Percentiles rank a stretch among this genome's conserved stretches.
These are phyloP conservation scores for Anadara kagoshimensis DNA, from an alignment of 1,140 invertebrate genomes.

Conservation along the genomic window DNA sequence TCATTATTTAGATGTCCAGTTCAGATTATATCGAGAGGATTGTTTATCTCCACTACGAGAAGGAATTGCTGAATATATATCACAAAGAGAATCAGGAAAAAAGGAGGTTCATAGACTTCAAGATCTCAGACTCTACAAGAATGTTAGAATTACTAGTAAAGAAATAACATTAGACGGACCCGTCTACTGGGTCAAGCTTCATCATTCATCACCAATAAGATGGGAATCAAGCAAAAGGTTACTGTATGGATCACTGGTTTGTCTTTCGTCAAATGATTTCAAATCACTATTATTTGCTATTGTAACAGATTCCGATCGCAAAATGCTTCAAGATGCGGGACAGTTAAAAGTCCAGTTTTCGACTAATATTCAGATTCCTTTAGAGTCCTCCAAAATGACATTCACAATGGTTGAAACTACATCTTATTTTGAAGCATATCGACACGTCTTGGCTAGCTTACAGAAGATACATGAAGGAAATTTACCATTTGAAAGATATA, in stretches of 20 bases:
- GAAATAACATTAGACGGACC: conserved; percentile 29
- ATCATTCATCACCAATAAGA: conserved; percentile 82
- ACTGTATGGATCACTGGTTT: no score
- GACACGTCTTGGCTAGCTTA: conserved; percentile 72
- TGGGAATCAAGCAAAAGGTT: no score
- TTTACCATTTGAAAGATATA: no score
- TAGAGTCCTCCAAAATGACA: no score
- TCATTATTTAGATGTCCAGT: no score
- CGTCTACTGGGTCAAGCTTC: conserved; percentile 82
- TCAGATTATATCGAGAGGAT: conserved; percentile 87
- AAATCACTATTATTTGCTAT: conserved; percentile 81
- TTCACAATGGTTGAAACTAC: no score
- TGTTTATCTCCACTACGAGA: conserved; percentile 68
- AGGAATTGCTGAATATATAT: conserved; percentile 57
- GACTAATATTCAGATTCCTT: no score
- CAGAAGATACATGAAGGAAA: conserved; percentile 55
- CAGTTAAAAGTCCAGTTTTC: no score
- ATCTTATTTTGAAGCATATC: conserved; percentile 75
- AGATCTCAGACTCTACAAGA: conserved; percentile 50
- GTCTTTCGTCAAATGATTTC: conserved; percentile 82
- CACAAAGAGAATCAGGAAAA: conserved; percentile 3
- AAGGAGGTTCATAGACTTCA: background rate
- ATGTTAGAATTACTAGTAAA: conserved; percentile 44
- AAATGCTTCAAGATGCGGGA: background rate
- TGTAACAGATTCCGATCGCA: conserved; percentile 77